Base-by-base conservation (phyloP, 2,888 invertebrate species). In the Aromia moschata region DNA sequence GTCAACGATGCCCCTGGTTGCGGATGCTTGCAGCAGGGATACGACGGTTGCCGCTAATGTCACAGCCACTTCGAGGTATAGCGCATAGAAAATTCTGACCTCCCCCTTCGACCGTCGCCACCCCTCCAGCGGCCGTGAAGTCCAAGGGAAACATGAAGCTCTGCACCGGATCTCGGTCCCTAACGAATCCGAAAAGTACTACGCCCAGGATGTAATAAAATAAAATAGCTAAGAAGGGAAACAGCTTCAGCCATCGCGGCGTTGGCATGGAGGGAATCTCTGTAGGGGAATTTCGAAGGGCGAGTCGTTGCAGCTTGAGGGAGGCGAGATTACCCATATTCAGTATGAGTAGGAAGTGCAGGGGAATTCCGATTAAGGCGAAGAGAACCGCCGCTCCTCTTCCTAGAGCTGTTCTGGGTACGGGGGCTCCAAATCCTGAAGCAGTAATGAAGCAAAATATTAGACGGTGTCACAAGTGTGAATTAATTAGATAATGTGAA, bases 351-450 rank as follows among this genome's bases (percentile, higher is more conserved):
- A 87, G 85, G 60, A 90, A 84, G 74, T 90, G 89, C 1, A 85
- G 80, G 0, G 90, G 90, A 31, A 90, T 86, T 16, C 89, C 89
- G 11, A 90, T 77, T 0, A 85, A 80, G 0, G 89, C 87, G 73
- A 89, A 90, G 18, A 88, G 70, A 0, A 89, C 80, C 0, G 88
- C 86, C 0, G 86, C 83, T 1, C 84, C 84, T 61, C 88, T 81
- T 0, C 89, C 90, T 69, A 84, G 80, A 2, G 84, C 74, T 0
- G 89, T 89, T 15, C 87, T 84, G 0, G 90, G 90, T 2, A 89
- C 87, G 0, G 90, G 89, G 0, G 89, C 89, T 0, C 89, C 90
- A 69, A 89, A 89, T 63, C 90, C 90, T 90, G 72, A 1, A 77
- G 75, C 59, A 55, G 52, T n/a, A 33, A 10, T n/a, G n/a, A n/a